phyloP scores from a whole-genome alignment of 1,140 invertebrate species.

The Drosophila malerkotliana region DNA sequence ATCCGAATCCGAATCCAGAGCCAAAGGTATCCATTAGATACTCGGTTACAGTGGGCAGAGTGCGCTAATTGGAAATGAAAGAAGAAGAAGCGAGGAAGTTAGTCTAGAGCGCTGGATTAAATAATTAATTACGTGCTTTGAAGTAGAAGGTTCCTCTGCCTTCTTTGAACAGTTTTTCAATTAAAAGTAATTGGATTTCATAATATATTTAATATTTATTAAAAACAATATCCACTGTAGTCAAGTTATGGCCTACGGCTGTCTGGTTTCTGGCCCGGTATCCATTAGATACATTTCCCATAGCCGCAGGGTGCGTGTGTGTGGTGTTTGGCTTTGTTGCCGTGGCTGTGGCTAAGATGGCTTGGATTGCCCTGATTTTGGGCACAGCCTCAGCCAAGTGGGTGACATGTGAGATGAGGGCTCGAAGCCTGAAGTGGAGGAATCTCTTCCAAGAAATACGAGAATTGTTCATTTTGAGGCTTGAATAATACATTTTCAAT shows the following conservation, averaged over 20 bases:
- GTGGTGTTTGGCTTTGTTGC: constrained; percentile 9
- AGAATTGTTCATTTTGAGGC: constrained; percentile 46
- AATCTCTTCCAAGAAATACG: constrained; percentile 9
- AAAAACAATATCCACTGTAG: constrained; percentile 5
- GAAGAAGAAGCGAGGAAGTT: not conserved
- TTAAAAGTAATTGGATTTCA: too few relatives aligned
- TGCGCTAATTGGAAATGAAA: constrained; percentile 18
- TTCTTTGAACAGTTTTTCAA: too few relatives aligned
- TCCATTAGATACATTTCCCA: constrained; percentile 68
- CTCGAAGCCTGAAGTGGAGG: not conserved
- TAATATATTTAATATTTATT: too few relatives aligned
- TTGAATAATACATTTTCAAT: constrained; percentile 50
- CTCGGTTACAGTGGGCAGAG: constrained; percentile 18
- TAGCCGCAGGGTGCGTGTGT: constrained; percentile 16
- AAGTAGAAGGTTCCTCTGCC: not conserved
- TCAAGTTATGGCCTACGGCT: constrained; percentile 33
- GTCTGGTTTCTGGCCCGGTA: constrained; percentile 53
- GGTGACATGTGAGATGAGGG: constrained; percentile 25
- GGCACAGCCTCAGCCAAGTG: constrained; percentile 35
- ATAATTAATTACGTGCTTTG: not conserved
- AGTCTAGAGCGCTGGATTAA: not conserved
- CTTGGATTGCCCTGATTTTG: constrained; percentile 28
- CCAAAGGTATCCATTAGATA: constrained; percentile 45
- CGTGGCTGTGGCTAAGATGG: constrained; percentile 13
- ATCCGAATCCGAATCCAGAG: not conserved